Base-by-base conservation (phyloP, 2,797 vertebrate genomes). In the Myoxocephalus aenaeus region DNA sequence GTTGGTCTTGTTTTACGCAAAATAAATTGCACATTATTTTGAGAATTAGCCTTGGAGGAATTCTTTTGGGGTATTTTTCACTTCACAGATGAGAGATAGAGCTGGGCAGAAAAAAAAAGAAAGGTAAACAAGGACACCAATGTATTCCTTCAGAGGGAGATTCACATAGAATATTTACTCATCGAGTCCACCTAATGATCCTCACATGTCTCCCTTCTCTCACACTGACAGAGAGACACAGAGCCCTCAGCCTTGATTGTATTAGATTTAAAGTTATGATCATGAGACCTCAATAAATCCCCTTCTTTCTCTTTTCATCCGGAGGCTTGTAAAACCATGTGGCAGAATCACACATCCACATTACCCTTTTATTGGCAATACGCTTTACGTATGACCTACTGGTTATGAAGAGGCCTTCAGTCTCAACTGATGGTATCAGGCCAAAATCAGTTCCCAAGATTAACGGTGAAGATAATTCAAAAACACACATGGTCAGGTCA, bases 141-240 rank as follows among this genome's bases (percentile, higher is more conserved):
- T 82, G 70, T 87, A 34, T 79, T 89, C 64, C 58, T 82, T 68
- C 34, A 40, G 56, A 67, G 36, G 36, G 54, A 51, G 17, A 80
- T 46, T 70, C 70, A 59, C 51, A 64, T 74, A 82, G 46, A 83
- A 80, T 77, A 77, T 81, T 58, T 48, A 64, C 66, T 88, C 57
- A 50, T 65, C 75, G 75, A 83, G 71, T 71, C 69, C 77, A 86
- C 71, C 73, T 89, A 91, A 93, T 92, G 90, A 92, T 78, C 76
- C 87, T 92, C 91, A 92, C 91, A 90, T 94, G 91, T 89, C 74
- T 90, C 61, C 65, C 54, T 80, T 14, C 75, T 86, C 67, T 71
- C 62, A 63, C 71, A 86, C 81, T 71, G 68, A 81, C 85, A 85
- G 81, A 89, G 84, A 89, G 84, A 83, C 86, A 82, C 82, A 81